These are phyloP conservation scores for Pterobdella sp. DNA, from an alignment of 2,888 invertebrate species.

Conservation along the genomic window DNA sequence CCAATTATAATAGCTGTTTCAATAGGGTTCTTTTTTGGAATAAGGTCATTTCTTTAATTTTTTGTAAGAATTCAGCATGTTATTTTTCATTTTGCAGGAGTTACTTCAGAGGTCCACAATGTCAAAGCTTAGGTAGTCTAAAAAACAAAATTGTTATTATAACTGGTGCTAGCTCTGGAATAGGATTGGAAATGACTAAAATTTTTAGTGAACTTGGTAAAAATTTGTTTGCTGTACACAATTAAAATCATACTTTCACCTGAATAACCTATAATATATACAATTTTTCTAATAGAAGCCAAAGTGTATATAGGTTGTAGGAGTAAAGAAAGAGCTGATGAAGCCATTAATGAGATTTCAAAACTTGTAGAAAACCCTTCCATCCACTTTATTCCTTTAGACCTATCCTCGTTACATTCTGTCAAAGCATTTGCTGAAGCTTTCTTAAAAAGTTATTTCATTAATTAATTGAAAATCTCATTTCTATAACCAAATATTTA, in stretches of 20 bases:
- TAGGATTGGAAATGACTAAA: slow-evolving; percentile 44
- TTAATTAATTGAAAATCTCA: background rate
- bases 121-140: slow-evolving; percentile 41
- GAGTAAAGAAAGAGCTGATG: slow-evolving; percentile 41
- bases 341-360: slow-evolving; percentile 39
- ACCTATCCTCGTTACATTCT: slow-evolving; percentile 47
- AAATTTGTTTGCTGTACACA: background rate
- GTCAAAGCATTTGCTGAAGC: slow-evolving; percentile 46
- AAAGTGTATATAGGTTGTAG: slow-evolving; percentile 46
- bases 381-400: slow-evolving; percentile 42
- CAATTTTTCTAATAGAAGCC: no score
- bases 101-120: slow-evolving; percentile 46
- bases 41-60: slow-evolving; percentile 40
- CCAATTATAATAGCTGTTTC: slow-evolving; percentile 44
- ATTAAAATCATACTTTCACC: background rate
- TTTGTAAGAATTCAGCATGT: no score
- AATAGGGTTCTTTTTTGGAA: slow-evolving; percentile 42
- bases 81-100: slow-evolving; percentile 42
- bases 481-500: background rate
- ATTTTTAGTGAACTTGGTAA: slow-evolving; percentile 46
- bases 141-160: slow-evolving; percentile 42
- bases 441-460: slow-evolving; percentile 44
- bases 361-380: slow-evolving; percentile 39
- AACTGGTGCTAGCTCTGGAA: slow-evolving; percentile 46
- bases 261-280: background rate